phyloP scores from a whole-genome alignment of 2,888 invertebrate genomes.

The Oconnorella tubifera region DNA sequence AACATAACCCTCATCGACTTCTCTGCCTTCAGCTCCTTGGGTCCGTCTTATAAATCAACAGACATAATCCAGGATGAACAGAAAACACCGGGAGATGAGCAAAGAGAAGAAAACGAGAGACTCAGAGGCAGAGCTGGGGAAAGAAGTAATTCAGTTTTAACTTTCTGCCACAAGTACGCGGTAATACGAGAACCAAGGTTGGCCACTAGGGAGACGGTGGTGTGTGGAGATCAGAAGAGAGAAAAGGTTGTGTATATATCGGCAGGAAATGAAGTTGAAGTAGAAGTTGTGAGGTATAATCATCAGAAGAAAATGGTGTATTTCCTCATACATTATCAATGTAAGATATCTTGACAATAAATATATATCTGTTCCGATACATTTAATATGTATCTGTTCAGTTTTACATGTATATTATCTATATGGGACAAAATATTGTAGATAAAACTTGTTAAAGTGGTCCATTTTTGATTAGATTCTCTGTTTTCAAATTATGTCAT shows the following conservation, averaged over 20 bases:
- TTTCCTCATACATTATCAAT: constrained; percentile 11
- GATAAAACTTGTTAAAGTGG: too few relatives aligned
- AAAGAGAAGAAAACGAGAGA: not conserved
- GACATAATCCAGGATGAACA: too few relatives aligned
- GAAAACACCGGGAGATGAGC: not conserved
- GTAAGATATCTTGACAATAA: not conserved
- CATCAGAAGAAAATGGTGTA: constrained; percentile 2
- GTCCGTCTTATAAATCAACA: too few relatives aligned
- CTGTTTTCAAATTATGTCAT: too few relatives aligned
- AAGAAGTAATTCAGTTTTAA: not conserved
- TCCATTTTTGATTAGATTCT: too few relatives aligned
- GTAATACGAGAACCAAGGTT: constrained; percentile 7
- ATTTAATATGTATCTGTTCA: too few relatives aligned
- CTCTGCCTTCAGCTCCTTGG: not conserved
- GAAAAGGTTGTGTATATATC: constrained; percentile 16
- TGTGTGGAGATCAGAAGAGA: constrained; percentile 13
- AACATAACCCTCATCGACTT: constrained; percentile 27
- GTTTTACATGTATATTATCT: too few relatives aligned
- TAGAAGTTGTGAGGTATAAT: constrained; percentile 11
- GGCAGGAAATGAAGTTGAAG: constrained; percentile 1
- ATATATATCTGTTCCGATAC: too few relatives aligned
- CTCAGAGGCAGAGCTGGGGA: not conserved
- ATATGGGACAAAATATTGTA: too few relatives aligned
- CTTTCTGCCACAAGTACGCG: constrained; percentile 17
- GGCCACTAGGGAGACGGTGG: constrained; percentile 10